These are phyloP conservation scores for Camponotus vicinus DNA, from an alignment of 1,140 invertebrate genomes.

Conservation along the genomic window DNA sequence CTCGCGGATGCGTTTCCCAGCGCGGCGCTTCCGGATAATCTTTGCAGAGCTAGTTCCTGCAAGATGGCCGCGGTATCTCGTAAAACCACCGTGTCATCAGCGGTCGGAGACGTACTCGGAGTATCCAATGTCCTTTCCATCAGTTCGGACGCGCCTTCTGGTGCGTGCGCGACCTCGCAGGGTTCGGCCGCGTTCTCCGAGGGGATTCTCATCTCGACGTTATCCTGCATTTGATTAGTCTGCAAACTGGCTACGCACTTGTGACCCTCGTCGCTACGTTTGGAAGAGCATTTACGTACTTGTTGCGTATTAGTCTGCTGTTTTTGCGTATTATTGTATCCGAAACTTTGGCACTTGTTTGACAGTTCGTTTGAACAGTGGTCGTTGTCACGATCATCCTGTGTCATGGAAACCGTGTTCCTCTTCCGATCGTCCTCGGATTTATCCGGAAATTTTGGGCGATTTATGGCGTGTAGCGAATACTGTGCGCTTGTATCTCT, in stretches of 20 bases:
- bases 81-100: conserved; percentile 79
- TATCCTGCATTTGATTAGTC: conserved; percentile 67
- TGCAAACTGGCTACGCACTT: conserved; percentile 72
- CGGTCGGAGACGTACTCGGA: conserved; percentile 75
- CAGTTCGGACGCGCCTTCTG: conserved; percentile 80
- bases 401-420: neutral
- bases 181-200: conserved; percentile 83
- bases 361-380: conserved; percentile 45
- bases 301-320: conserved; percentile 73
- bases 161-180: conserved; percentile 81
- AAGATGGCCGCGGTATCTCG: conserved; percentile 83
- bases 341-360: conserved; percentile 76
- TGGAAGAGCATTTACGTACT: conserved; percentile 68
- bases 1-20: conserved; percentile 64
- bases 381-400: conserved; percentile 36
- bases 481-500: conserved; percentile 50
- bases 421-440: conserved; percentile 42
- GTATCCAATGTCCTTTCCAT: conserved; percentile 75
- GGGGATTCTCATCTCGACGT: conserved; percentile 78
- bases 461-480: conserved; percentile 58
- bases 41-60: conserved; percentile 82
- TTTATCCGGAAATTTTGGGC: conserved; percentile 45
- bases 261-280: conserved; percentile 62
- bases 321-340: conserved; percentile 74
- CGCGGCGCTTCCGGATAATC: conserved; percentile 79